These are phyloP conservation scores for Nudaria mundana DNA, from an alignment of 2,888 invertebrate species.

Conservation along the genomic window DNA sequence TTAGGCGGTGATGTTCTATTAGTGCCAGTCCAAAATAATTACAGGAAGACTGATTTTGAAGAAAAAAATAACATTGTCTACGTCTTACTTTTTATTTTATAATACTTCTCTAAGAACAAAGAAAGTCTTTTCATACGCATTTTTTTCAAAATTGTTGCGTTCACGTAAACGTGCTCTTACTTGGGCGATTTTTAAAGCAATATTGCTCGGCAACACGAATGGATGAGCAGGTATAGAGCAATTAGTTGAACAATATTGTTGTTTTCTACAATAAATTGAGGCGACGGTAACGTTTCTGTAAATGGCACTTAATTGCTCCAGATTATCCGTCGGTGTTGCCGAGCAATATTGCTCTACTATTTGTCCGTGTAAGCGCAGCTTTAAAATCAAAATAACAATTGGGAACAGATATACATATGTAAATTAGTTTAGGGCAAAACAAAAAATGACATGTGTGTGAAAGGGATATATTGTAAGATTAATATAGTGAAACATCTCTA, in stretches of 20 bases:
- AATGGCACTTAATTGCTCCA: too few relatives aligned
- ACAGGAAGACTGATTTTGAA: conserved; percentile 52
- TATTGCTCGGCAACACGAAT: too few relatives aligned
- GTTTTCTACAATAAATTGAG: too few relatives aligned
- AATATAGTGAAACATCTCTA: conserved; percentile 68
- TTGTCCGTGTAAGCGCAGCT: too few relatives aligned
- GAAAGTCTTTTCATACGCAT: conserved; percentile 28
- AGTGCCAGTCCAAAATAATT: conserved; percentile 33
- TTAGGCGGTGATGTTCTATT: conserved; percentile 27
- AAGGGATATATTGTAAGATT: conserved; percentile 72
- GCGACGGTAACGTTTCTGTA: too few relatives aligned
- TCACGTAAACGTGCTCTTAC: too few relatives aligned
- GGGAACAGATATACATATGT: conserved; percentile 81
- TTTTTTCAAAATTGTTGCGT: conserved; percentile 45
- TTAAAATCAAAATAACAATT: conserved; percentile 68
- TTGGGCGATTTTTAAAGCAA: too few relatives aligned
- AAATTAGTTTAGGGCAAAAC: conserved; percentile 76
- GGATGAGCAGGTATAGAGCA: too few relatives aligned
- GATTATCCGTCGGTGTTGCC: too few relatives aligned
- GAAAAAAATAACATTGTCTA: conserved; percentile 25
- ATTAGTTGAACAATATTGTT: too few relatives aligned
- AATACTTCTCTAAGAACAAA: conserved; percentile 19
- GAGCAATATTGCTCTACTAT: too few relatives aligned
- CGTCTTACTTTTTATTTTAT: conserved; percentile 24
- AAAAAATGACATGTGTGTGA: conserved; percentile 52